Base-by-base conservation (phyloP, 2,888 invertebrate genomes). In the Coenonympha arcania region DNA sequence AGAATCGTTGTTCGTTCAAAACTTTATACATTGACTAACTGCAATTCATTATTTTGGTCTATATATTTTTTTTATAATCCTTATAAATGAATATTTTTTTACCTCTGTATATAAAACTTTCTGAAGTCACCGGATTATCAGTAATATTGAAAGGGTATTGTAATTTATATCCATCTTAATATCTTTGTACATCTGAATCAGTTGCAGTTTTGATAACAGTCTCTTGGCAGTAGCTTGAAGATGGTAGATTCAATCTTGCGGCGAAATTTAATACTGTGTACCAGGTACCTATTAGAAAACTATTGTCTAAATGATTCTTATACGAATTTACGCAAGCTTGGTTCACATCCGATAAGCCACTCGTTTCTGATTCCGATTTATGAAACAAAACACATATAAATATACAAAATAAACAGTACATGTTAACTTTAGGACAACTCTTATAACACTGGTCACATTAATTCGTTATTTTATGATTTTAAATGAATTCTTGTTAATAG, bases 261-360 rank as follows among this genome's bases (percentile, higher is more conserved):
- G 44, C 30, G 8, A 16, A 44, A 18, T 36, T 15, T 11, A n/a
- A 45, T 16, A 45, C n/a, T 4, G 5, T 15, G 8, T 36, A 45
- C 45, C 45, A 45, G 1, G 45, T 45, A 28, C 45, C 45, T 8
- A 45, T 26, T 11, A 45, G 26, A 36, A 45, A 45, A 26, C 22
- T 34, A n/a, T 45, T 45, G 33, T 36, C 16, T n/a, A 45, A 22
- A 6, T 6, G n/a, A 28, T 16, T 26, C 8, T 24, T 13, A 15
- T 36, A n/a, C 1, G 26, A 11, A n/a, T 45, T 18, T 4, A 45
- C 11, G 8, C 45, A 45, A 4, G 18, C 11, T 36, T 45, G 34
- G 4, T 45, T 15, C 6, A 30, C 41, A 9, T 39, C 39, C 3
- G 39, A 24, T 39, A 39, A 22, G 9, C 9, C 15, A n/a, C 1